Base-by-base conservation (phyloP, 2,888 invertebrate genomes). In the Xylota sylvarum region DNA sequence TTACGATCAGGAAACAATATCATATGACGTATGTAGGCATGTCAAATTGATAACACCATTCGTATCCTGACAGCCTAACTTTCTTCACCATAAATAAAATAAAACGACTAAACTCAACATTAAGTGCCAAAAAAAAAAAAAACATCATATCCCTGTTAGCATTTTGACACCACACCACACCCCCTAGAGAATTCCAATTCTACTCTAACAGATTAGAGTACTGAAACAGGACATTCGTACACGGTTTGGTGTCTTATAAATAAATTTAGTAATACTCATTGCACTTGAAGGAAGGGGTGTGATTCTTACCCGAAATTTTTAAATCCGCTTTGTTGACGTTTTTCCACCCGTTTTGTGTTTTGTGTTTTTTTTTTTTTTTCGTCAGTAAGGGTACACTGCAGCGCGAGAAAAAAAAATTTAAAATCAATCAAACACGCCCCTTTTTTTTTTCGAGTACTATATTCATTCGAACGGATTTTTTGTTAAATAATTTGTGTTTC, bases 341-440 rank as follows among this genome's bases (percentile, higher is more conserved):
- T n/a, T 48, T 52, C 27, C 56, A 69, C 19, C 17, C n/a, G 35
- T 43, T n/a, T 27, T 50, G 30, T 19, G 23, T 23, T 70, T 64
- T 43, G n/a, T n/a, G n/a, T n/a, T n/a, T n/a, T n/a, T n/a, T n/a
- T n/a, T n/a, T n/a, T n/a, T n/a, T n/a, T n/a, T n/a, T n/a, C n/a
- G n/a, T 12, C 27, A 9, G 56, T 9, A 17, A 56, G 17, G 14
- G 32, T 58, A 58, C 56, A 55, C 40, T 76, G 48, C 60, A 30
- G 4, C n/a, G n/a, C 10, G 19, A 30, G 27, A 14, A 14, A 2
- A 37, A 64, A 14, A 78, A 72, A 32, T 1, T 5, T 9, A 35
- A 43, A 84, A 73, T 73, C 78, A 83, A 83, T 83, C 77, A 65
- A 76, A 76, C 77, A 77, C 64, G 56, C 67, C 52, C 69, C 69